phyloP scores from a whole-genome alignment of 2,113 vertebrate genomes.

The Oreochromis aureus region DNA sequence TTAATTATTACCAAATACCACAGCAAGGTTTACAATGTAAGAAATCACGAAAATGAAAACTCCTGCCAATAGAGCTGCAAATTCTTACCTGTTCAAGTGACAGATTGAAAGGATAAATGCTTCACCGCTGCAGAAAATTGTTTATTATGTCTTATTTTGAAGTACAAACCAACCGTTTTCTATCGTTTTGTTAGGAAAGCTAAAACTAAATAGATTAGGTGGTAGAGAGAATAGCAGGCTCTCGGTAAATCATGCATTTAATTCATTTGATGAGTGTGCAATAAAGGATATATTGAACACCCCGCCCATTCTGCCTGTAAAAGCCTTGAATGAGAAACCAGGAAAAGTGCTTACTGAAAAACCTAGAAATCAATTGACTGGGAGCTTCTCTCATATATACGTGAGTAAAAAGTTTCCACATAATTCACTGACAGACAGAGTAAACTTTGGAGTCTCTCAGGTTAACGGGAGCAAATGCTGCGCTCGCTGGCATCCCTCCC shows the following conservation, averaged over 20 bases:
- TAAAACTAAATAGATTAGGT: background rate
- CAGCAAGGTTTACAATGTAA: background rate
- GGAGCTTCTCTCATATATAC: background rate
- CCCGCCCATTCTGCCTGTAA: background rate
- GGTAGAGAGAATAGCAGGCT: background rate
- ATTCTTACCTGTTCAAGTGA: background rate
- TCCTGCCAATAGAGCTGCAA: background rate
- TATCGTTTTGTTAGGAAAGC: background rate
- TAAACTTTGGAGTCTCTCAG: background rate
- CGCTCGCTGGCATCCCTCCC: conserved; percentile 18
- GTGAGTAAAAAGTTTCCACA: background rate
- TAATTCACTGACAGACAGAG: background rate
- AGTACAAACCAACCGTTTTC: background rate
- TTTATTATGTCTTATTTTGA: background rate
- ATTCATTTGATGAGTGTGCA: background rate
- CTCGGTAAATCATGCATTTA: background rate
- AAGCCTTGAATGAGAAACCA: background rate
- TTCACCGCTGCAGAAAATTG: background rate
- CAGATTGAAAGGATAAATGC: background rate
- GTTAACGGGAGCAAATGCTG: background rate
- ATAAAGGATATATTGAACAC: background rate
- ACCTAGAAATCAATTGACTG: background rate
- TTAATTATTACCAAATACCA: background rate
- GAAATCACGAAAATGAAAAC: background rate
- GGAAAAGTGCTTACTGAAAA: background rate